Base-by-base conservation (phyloP, 2,113 vertebrate genomes). In the Leuciscus idus region DNA sequence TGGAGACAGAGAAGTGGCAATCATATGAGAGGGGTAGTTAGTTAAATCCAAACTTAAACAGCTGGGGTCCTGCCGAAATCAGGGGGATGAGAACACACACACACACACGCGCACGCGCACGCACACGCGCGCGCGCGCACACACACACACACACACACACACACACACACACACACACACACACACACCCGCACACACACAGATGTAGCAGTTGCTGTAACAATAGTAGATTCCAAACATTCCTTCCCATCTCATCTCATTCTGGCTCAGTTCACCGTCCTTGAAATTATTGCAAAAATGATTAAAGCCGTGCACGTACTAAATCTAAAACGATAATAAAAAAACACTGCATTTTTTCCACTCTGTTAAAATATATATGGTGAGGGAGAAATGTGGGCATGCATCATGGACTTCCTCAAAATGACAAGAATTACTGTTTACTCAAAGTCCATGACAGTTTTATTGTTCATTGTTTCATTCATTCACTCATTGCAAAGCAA, bases 41-140 rank as follows among this genome's bases (percentile, higher is more conserved):
- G 74, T 76, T 89, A 89, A 64, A 86, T 52, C 50, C 61, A 46
- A 66, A 36, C n/a, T 66, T 48, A 26, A 81, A 66, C 59, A 81
- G 61, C 61, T 66, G 79, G 9, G 59, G 15, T 48, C n/a, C 43
- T 21, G 79, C 13, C 21, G 36, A 46, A 57, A 36, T 6, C 46
- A 50, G 74, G 46, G 39, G 26, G 73, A 74, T 26, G 43, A 43
- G 73, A 17, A 28, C 1, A 46, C 43, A 11, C 46, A 46, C 46
- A 11, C 46, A 46, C 43, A 11, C 43, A 46, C 26, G 26, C 26
- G 26, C 26, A 26, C 26, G 26, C 26, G 26, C 26, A 26, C 26
- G 26, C 26, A 26, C 26, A 26, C 26, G 1, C 26, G 26, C 26
- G 26, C 26, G 10, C 43, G 10, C 43, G 10, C 43, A 46, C 43